Evolutionary conservation across 2,113 vertebrate species (phyloP).

Genomic region (Pungitius pungitius): DNA sequence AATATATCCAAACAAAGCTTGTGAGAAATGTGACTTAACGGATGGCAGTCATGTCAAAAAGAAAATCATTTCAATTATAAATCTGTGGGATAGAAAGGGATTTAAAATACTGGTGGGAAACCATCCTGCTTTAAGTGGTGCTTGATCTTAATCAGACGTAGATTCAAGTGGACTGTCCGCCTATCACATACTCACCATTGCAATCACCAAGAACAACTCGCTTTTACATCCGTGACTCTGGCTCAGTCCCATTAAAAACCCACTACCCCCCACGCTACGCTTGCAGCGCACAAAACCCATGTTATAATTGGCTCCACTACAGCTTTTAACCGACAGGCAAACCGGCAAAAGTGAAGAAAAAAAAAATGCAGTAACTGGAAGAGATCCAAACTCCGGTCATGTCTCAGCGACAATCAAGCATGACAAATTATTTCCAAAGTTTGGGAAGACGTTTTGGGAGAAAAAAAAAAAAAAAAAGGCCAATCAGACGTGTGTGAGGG

Average conservation of each 20-base stretch:
- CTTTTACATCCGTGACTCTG: constrained; percentile 64
- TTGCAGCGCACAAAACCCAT: constrained; percentile 64
- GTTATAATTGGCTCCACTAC: constrained; percentile 77
- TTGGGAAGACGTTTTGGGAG: constrained; percentile 28
- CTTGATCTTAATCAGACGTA: constrained; percentile 53
- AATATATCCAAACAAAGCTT: constrained; percentile 28
- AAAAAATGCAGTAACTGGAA: constrained; percentile 46
- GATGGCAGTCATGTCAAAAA: constrained; percentile 34
- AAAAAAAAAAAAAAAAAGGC: constrained; percentile 5
- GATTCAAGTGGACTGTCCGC: constrained; percentile 44
- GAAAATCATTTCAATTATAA: constrained; percentile 52
- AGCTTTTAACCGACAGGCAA: constrained; percentile 55
- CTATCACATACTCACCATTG: constrained; percentile 49
- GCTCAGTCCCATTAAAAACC: constrained; percentile 70
- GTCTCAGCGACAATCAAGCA: constrained; percentile 43
- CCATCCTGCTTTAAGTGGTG: constrained; percentile 35
- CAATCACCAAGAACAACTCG: constrained; percentile 66
- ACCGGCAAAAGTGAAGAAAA: constrained; percentile 42
- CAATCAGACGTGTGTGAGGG: constrained; percentile 11
- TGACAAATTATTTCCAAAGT: constrained; percentile 56
- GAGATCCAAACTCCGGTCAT: constrained; percentile 35
- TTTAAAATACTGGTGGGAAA: constrained; percentile 48
- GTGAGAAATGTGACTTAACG: constrained; percentile 34
- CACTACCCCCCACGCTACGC: constrained; percentile 67
- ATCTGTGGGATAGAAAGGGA: constrained; percentile 47